Conservation (phyloP, 2,888 invertebrate genomes). For the Limnephilus marmoratus region DNA sequence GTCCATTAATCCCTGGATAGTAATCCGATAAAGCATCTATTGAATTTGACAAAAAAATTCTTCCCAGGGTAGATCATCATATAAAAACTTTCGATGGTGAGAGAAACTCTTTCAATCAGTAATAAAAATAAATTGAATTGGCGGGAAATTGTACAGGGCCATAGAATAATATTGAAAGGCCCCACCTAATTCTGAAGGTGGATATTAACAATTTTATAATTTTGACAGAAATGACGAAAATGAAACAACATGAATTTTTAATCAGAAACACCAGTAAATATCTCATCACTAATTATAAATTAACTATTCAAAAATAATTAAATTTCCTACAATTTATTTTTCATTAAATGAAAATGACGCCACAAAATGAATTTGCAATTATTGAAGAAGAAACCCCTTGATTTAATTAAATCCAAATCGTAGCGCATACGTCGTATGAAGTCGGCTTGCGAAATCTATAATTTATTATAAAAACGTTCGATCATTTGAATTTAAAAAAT, state of each 20-base stretch:
- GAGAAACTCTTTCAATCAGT: not conserved
- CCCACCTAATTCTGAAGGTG: not conserved
- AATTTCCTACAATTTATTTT: too few relatives aligned
- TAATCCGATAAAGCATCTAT: not conserved
- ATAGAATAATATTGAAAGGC: not conserved
- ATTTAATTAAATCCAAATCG: not conserved
- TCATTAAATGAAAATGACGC: too few relatives aligned
- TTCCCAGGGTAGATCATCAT: not conserved
- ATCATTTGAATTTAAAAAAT: not conserved
- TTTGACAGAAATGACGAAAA: not conserved
- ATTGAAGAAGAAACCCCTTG: not conserved
- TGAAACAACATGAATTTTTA: not conserved
- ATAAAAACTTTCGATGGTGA: not conserved
- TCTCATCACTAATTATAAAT: too few relatives aligned
- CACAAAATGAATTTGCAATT: too few relatives aligned
- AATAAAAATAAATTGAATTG: not conserved
- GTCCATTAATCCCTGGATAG: not conserved
- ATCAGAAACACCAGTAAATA: not conserved
- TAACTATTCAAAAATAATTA: too few relatives aligned
- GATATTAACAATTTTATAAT: not conserved
- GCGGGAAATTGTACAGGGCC: not conserved
- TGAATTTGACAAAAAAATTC: not conserved
- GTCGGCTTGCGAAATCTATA: not conserved
- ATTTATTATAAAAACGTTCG: not conserved
- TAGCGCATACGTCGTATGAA: not conserved